Evolutionary conservation across 2,113 vertebrate genomes (phyloP).

Genomic region (Psammodynastes pulverulentus): DNA sequence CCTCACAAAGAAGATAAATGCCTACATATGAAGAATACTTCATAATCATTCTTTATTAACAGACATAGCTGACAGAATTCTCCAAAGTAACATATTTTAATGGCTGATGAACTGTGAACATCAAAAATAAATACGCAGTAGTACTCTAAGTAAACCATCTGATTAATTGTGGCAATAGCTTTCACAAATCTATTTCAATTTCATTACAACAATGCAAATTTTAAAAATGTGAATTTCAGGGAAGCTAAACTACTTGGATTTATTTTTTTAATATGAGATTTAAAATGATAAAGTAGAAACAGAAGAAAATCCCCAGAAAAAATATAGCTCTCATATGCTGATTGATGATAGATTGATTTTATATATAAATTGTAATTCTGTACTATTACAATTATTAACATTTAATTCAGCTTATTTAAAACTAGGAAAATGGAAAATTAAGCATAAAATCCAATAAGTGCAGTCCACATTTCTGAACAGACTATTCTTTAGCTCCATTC

Average conservation of each 20-base stretch:
- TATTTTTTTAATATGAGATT: background rate
- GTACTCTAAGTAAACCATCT: background rate
- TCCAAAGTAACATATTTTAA: background rate
- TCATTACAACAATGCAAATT: background rate
- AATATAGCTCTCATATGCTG: background rate
- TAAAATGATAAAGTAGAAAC: background rate
- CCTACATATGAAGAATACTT: background rate
- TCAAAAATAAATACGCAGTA: background rate
- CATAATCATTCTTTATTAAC: background rate
- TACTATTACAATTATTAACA: background rate
- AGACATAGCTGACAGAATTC: background rate
- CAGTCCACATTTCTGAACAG: background rate
- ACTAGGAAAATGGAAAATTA: background rate
- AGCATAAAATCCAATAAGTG: background rate
- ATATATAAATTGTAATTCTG: background rate
- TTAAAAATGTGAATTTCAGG: background rate
- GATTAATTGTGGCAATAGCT: background rate
- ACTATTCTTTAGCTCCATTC: background rate
- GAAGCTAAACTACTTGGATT: background rate
- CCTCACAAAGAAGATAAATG: background rate
- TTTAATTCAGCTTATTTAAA: background rate
- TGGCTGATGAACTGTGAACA: background rate
- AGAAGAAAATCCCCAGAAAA: background rate
- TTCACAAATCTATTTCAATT: background rate
- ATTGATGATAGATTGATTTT: background rate